Conservation (phyloP, 2,797 vertebrate genomes). For the Lepus oiostolus region DNA sequence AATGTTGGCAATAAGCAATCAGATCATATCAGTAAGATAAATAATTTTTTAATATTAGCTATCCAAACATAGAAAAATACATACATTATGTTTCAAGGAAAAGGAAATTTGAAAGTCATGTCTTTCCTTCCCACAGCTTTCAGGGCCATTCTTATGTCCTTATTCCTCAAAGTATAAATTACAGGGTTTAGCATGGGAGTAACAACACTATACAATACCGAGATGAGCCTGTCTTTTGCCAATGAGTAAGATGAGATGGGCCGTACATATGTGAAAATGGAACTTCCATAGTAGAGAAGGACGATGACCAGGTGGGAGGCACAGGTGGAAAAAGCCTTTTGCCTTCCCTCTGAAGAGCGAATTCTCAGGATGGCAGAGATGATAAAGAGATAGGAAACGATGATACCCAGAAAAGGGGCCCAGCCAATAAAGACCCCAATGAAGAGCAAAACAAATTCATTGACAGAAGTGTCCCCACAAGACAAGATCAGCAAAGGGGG, state of each 20-base stretch:
- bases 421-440: slow-evolving; percentile 81
- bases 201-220: slow-evolving; percentile 76
- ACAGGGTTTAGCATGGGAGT: slow-evolving; percentile 37
- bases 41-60: not conserved
- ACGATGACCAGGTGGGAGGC: slow-evolving; percentile 79
- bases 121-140: not conserved
- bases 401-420: slow-evolving; percentile 79
- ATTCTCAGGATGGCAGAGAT: slow-evolving; percentile 76
- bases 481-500: slow-evolving; percentile 82
- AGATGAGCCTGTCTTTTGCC: slow-evolving; percentile 80
- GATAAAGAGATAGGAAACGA: slow-evolving; percentile 81
- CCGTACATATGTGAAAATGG: slow-evolving; percentile 81
- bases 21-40: not conserved
- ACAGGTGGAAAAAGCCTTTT: slow-evolving; percentile 80
- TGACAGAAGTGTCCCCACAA: slow-evolving; percentile 80
- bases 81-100: not conserved
- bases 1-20: not conserved
- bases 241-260: slow-evolving; percentile 81
- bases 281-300: slow-evolving; percentile 80
- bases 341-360: slow-evolving; percentile 64
- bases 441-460: slow-evolving; percentile 72
- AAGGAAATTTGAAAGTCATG: not conserved
- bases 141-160: slow-evolving; percentile 47
- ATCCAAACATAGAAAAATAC: not conserved
- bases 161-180: slow-evolving; percentile 55